Base-by-base conservation (phyloP, 1,140 invertebrate species). In the Bombus consobrinus region DNA sequence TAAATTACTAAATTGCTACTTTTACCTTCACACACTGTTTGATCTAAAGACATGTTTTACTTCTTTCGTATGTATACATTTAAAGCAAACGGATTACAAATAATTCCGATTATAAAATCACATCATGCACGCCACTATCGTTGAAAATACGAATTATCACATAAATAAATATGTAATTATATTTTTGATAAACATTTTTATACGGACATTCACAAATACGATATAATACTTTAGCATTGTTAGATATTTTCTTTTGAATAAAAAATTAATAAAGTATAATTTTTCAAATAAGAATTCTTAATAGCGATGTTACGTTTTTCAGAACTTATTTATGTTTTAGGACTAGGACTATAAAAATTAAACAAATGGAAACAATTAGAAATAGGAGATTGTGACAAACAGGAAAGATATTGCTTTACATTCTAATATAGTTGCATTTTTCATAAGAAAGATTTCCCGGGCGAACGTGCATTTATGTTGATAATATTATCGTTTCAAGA, bases 21-120 rank as follows among this genome's bases (percentile, higher is more conserved):
- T 87, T 93, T 96, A 97, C 97, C 97, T 96, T 97, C 97, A 93
- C 97, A 97, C 85, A 97, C 97, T 68, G 97, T 97, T 95, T 97
- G 97, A 96, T 97, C 97, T 73, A 97, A 92, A 82, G 97, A 97
- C 97, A 97, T 97, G 87, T 68, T 89, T 93, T 72, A 41, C 74
- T 37, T 59, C 62, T 53, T 53, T n/a, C 39, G 32, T 25, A 4
- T 32, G 22, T 28, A 47, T 73, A 25, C 25, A 73, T 73, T 22
- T 79, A 69, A 80, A 41, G 1, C 4, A 22, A 32, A 28, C 9
- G 0, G 13, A 18, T 59, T 64, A 80, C 41, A 85, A 80, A 85
- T 57, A 72, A 85, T 64, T 37, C 25, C 22, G 39, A 53, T 22
- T 53, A 59, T 10, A 32, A 15, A 18, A 79, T 34, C 37, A n/a